Conservation (phyloP, 2,113 vertebrate genomes). For the Bostrychus sinensis region DNA sequence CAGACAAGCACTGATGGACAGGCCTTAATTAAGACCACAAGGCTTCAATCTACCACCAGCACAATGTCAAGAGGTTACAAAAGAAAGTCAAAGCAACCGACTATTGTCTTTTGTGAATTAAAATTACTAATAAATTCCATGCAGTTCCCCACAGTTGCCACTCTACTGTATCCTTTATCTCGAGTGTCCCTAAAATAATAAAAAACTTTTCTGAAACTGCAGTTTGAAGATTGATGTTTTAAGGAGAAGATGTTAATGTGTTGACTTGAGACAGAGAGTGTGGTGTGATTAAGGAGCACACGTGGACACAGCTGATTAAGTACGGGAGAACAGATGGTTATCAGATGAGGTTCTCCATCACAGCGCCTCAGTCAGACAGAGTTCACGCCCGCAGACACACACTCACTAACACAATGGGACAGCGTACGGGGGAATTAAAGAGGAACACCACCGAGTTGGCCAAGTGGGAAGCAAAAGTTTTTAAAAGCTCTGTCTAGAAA, state of each 20-base stretch:
- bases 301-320: constrained; percentile 62
- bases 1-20: no score
- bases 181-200: no score
- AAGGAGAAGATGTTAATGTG: not conserved
- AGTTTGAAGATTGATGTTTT: constrained; percentile 14
- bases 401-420: constrained; percentile 15
- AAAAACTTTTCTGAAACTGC: not conserved
- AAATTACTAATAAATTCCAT: no score
- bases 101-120: no score
- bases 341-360: constrained; percentile 72
- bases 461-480: not conserved
- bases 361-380: constrained; percentile 54
- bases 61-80: no score
- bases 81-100: no score
- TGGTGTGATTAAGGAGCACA: constrained; percentile 61
- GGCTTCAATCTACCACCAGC: no score
- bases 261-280: constrained; percentile 35
- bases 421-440: constrained; percentile 34
- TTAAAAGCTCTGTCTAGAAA: not conserved
- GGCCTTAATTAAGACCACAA: no score
- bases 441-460: not conserved
- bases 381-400: constrained; percentile 44
- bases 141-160: no score
- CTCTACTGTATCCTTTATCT: no score
- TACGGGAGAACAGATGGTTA: constrained; percentile 71